Evolutionary conservation across 2,797 vertebrate genomes (phyloP).

Genomic region (Mionectes olivaceus): DNA sequence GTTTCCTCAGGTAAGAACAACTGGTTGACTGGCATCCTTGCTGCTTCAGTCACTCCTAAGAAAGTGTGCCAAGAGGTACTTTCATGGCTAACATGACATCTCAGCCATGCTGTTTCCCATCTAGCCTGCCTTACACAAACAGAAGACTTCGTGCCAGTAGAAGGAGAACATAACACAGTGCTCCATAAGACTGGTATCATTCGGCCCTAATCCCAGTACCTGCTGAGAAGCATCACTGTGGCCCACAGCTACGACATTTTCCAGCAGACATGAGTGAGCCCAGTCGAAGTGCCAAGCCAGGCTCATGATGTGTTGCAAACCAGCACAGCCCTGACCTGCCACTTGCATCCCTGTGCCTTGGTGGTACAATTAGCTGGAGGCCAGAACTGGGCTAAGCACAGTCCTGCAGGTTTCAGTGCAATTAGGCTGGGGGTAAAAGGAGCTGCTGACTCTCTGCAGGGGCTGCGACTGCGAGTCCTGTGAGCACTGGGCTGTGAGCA

Average conservation of each 20-base stretch:
- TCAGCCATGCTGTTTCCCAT: not conserved
- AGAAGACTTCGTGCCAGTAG: not conserved
- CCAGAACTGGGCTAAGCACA: not conserved
- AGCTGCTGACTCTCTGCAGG: not conserved
- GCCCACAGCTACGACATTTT: not conserved
- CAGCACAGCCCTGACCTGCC: not conserved
- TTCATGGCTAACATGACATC: not conserved
- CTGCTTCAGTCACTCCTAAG: not conserved
- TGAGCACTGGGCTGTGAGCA: not conserved
- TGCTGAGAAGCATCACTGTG: not conserved
- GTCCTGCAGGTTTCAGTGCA: not conserved
- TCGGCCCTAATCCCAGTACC: not conserved
- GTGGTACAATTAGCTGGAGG: fast-evolving
- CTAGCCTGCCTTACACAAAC: not conserved
- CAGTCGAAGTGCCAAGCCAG: not conserved
- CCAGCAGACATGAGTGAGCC: not conserved
- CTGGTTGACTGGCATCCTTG: not conserved
- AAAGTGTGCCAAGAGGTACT: not conserved
- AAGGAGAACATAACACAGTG: not conserved
- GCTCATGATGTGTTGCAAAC: fast-evolving
- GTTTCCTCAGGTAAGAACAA: not conserved
- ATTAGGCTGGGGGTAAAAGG: fast-evolving
- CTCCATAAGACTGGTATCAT: not conserved
- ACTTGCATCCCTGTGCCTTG: not conserved
- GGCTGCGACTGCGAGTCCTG: not conserved